phyloP scores from a whole-genome alignment of 2,888 invertebrate genomes.

The Sinodicranocentrus sp. region DNA sequence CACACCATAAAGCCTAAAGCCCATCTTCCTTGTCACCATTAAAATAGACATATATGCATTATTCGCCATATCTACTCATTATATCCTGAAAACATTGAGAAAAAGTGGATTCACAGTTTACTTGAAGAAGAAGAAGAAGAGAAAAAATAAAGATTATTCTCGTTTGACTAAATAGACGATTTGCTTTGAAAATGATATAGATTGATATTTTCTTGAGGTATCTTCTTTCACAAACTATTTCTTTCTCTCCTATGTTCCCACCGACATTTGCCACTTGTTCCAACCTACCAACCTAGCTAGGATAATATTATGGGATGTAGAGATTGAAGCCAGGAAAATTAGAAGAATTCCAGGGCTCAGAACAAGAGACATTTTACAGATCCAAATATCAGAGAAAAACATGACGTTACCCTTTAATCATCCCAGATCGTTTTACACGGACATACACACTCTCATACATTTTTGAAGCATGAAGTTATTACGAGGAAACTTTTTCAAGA shows the following conservation, averaged over 20 bases:
- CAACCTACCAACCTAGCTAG: no score
- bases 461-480: slow-evolving; percentile 7
- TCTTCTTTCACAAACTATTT: no score
- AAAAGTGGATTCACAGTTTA: no score
- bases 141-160: not conserved
- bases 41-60: slow-evolving; percentile 38
- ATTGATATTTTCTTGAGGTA: no score
- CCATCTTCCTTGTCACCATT: slow-evolving; percentile 70
- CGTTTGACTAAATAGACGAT: slow-evolving; percentile 32
- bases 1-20: slow-evolving; percentile 71
- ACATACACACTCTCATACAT: no score
- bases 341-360: not conserved
- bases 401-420: slow-evolving; percentile 28
- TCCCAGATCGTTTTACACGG: slow-evolving; percentile 13
- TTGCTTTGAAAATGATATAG: slow-evolving; percentile 25
- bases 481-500: not conserved
- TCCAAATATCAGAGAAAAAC: not conserved
- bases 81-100: no score
- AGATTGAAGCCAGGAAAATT: not conserved
- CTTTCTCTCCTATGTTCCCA: no score
- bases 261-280: no score
- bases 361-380: slow-evolving; percentile 26
- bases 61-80: no score
- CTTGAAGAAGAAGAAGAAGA: no score
- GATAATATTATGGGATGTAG: not conserved